Base-by-base conservation (phyloP, 2,797 vertebrate genomes). In the Myotis daubentonii region DNA sequence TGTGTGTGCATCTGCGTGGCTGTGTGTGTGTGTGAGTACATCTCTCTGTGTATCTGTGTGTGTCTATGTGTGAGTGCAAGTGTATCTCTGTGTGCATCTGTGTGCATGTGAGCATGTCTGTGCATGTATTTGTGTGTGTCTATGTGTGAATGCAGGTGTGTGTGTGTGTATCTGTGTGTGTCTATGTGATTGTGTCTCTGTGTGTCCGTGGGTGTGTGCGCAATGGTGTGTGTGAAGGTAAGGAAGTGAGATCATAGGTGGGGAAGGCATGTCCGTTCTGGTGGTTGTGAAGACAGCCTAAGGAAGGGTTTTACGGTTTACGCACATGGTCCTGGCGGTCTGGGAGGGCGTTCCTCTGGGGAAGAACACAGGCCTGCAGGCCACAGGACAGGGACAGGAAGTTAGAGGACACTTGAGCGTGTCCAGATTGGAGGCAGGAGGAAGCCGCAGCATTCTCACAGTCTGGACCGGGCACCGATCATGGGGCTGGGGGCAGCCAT, bases 401-500 rank as follows among this genome's bases (percentile, higher is more conserved):
- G 19, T n/a, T n/a, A 84, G 13, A 44, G 68, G 53, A 22, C 2
- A 28, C 36, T 8, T 5, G n/a, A 72, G 53, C 19, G 1, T 22
- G 3, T 51, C 49, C 28, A 6, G 53, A 30, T 55, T 74, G 17
- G 87, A 89, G 47, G 38, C 9, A 47, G 36, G 66, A 86, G 75
- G 82, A 57, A 86, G 81, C 2, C 0, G 1, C 16, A 41, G 70
- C 20, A 47, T 55, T 53, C 89, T 22, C 17, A 65, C 23, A 53
- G 1, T 20, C 23, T 72, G 33, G 33, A n/a, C 33, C 15, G 36
- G 22, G 6, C 36, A 11, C 36, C 66, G 80, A 80, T 7, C 7
- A 0, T 0, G 28, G n/a, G 33, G n/a, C 19, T 7, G 11, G 57
- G 53, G 11, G n/a, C 6, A 2, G 9, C 49, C 49, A 41, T 17